Percentiles rank a stretch among this genome's conserved stretches.
Evolutionary conservation across 2,113 vertebrate species (phyloP).

Genomic region (Salvelinus alpinus): DNA sequence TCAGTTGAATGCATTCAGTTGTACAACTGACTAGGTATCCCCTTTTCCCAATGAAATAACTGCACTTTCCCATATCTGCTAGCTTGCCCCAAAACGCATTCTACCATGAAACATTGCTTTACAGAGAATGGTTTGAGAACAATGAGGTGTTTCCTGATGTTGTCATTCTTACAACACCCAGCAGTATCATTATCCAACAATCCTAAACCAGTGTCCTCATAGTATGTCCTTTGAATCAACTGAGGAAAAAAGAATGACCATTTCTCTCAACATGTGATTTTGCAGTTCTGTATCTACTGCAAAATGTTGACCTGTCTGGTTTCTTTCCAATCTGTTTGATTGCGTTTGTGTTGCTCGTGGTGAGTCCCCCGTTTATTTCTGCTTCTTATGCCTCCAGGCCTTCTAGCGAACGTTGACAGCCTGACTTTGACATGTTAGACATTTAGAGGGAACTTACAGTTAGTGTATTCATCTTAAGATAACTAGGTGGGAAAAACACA

Average conservation of each 20-base stretch:
- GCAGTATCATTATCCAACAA: constrained; percentile 15
- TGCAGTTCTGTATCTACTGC: constrained; percentile 60
- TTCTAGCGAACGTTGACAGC: neutral
- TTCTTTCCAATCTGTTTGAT: constrained; percentile 38
- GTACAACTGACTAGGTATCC: too few species aligned
- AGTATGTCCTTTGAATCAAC: constrained; percentile 35
- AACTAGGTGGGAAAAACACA: too few species aligned
- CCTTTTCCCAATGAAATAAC: too few species aligned
- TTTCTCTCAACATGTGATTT: constrained; percentile 56
- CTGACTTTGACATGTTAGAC: too few species aligned
- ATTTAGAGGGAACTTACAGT: too few species aligned
- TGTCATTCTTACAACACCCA: constrained; percentile 28
- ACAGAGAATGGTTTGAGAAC: too few species aligned
- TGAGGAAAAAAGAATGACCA: constrained; percentile 30
- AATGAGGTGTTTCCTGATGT: neutral
- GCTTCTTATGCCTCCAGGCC: constrained; percentile 49
- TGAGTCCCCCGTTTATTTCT: constrained; percentile 40
- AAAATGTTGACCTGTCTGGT: constrained; percentile 70
- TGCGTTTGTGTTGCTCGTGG: constrained; percentile 28
- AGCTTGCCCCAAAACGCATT: too few species aligned
- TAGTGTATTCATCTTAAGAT: too few species aligned
- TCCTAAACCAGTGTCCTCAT: constrained; percentile 20
- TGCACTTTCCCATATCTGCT: neutral
- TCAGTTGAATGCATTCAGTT: too few species aligned
- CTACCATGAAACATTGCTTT: too few species aligned